phyloP scores from a whole-genome alignment of 2,113 vertebrate species.

The Aphyosemion australe region DNA sequence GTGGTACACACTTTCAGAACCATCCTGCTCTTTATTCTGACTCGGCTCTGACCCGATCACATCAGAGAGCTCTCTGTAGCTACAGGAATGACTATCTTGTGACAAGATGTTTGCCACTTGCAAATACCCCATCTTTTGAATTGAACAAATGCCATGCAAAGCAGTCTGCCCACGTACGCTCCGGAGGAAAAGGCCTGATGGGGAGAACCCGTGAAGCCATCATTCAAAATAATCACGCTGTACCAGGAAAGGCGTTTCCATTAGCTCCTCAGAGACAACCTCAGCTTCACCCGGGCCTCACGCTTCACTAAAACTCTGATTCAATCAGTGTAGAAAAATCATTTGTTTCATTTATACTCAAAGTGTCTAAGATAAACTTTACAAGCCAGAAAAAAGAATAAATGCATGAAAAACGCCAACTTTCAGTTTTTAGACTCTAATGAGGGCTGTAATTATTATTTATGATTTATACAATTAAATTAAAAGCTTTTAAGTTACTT shows the following conservation, averaged over 20 bases:
- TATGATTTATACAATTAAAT: no score
- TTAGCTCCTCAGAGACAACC: no score
- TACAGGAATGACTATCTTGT: not conserved
- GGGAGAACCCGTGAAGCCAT: not conserved
- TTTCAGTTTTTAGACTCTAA: no score
- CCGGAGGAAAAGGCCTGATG: not conserved
- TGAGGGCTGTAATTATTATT: no score
- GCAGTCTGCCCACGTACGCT: not conserved
- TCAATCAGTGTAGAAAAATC: no score
- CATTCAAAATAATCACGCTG: not conserved
- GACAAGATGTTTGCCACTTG: conserved; percentile 35
- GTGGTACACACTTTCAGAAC: not conserved
- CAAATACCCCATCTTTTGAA: conserved; percentile 43
- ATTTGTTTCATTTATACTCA: no score
- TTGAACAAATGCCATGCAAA: conserved; percentile 51
- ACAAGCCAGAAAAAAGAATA: no score
- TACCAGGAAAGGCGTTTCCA: not conserved
- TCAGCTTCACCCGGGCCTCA: no score
- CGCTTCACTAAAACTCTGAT: no score
- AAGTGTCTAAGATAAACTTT: no score
- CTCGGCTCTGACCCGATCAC: not conserved
- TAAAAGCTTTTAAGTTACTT: no score
- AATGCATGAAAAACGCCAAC: no score
- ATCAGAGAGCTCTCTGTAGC: not conserved
- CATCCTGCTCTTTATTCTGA: not conserved